Evolutionary conservation across 1,140 invertebrate genomes (phyloP), one percentile per base, ranked within the genome.

Genomic region (Calycopis cecrops): DNA sequence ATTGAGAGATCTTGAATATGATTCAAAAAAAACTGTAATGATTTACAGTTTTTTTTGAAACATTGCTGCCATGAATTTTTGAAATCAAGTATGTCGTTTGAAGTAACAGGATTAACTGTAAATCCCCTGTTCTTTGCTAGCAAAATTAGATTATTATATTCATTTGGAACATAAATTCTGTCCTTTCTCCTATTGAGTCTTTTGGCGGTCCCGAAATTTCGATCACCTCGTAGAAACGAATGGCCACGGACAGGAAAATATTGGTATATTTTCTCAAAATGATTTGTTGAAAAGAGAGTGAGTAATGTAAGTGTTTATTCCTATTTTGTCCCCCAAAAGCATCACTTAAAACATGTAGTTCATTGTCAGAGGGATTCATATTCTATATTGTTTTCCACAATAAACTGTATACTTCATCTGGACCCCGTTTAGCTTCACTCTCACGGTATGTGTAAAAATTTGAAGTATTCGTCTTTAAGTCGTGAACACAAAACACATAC

Each of bases 401-500:
- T 62, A 71, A 65, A 35, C 59, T 60, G 50, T 55, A 71, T 52
- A 72, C 69, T 57, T 70, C 71, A 65, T 75, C 57, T 38, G 67
- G 62, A 9, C 44, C n/a, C n/a, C 44, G n/a, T n/a, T n/a, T n/a
- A n/a, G n/a, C n/a, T n/a, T n/a, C n/a, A n/a, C n/a, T n/a, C n/a
- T n/a, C n/a, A n/a, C n/a, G n/a, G n/a, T n/a, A n/a, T n/a, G n/a
- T n/a, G n/a, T n/a, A n/a, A n/a, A n/a, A n/a, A 18, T 47, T 47
- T 12, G 44, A 3, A 47, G 44, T 10, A 47, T 47, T 47, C 4
- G 44, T 47, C 3, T 47, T 47, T 47, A 14, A 47, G 44, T 47
- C 44, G 16, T 47, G n/a, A 47, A 47, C 44, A 47, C 47, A 48
- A 48, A 48, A 48, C 6, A 28, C 21, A 28, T 28, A 28, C 17